A percentile compares a stretch with the other conserved stretches of the same genome.
phyloP scores from a whole-genome alignment of 1,140 invertebrate species.

The Aphaenogaster floridana region DNA sequence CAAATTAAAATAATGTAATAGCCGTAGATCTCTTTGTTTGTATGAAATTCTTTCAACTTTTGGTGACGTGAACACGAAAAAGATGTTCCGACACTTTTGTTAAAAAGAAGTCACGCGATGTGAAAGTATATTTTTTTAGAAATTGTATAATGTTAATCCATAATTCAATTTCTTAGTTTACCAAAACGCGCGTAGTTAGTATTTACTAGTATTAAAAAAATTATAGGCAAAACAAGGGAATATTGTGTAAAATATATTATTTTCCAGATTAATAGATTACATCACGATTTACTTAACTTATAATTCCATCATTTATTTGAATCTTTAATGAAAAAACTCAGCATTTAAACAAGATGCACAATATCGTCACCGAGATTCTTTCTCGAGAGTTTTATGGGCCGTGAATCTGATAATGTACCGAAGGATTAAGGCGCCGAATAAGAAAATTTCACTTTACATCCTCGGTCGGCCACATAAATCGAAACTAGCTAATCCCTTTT shows the following conservation, averaged over 20 bases:
- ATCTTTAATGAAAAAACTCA: neutral
- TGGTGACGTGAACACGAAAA: neutral
- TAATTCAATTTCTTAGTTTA: neutral
- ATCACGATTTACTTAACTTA: neutral
- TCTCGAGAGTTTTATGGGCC: slow-evolving; percentile 39
- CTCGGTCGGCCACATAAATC: slow-evolving; percentile 47
- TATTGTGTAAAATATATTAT: neutral
- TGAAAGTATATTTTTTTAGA: neutral
- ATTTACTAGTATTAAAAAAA: neutral
- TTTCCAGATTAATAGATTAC: neutral
- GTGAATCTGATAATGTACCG: slow-evolving; percentile 56
- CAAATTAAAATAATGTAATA: neutral
- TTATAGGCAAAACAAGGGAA: neutral
- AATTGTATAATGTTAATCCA: neutral
- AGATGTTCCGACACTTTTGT: neutral
- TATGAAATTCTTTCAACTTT: neutral
- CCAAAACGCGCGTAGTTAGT: neutral
- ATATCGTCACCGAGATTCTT: slow-evolving; percentile 12
- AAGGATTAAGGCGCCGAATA: slow-evolving; percentile 55
- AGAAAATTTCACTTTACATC: slow-evolving; percentile 64
- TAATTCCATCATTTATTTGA: neutral
- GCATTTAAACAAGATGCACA: neutral
- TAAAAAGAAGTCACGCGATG: neutral
- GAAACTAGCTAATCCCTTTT: slow-evolving; percentile 59
- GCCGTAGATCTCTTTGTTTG: neutral